phyloP scores from a whole-genome alignment of 2,888 invertebrate species.

The Molorchus minor region DNA sequence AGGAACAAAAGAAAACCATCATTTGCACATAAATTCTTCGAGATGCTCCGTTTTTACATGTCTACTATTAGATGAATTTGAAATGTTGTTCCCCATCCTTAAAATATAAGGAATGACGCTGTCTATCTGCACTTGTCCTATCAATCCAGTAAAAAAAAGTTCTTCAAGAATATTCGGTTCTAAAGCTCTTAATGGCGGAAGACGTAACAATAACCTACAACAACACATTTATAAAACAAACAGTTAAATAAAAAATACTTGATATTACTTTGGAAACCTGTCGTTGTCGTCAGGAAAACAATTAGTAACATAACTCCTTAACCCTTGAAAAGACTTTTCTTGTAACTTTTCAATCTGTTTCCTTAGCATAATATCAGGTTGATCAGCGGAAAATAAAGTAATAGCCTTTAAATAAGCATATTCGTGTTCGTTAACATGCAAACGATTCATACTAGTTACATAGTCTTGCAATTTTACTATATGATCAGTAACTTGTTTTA shows the following conservation, averaged over 20 bases:
- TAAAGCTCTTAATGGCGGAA: slow-evolving; percentile 77
- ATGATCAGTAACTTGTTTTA: slow-evolving; percentile 77
- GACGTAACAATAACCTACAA: slow-evolving; percentile 70
- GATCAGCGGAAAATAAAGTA: slow-evolving; percentile 69
- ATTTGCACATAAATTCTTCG: slow-evolving; percentile 55
- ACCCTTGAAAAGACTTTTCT: slow-evolving; percentile 69
- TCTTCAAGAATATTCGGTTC: slow-evolving; percentile 85
- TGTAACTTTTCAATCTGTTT: slow-evolving; percentile 70
- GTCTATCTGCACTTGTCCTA: slow-evolving; percentile 94
- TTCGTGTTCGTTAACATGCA: slow-evolving; percentile 84
- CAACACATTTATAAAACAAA: slow-evolving; percentile 16
- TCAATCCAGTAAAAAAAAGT: slow-evolving; percentile 89
- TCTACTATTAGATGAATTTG: slow-evolving; percentile 47
- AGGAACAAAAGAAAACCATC: slow-evolving; percentile 37
- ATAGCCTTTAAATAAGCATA: slow-evolving; percentile 89
- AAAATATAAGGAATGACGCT: slow-evolving; percentile 94
- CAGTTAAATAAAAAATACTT: slow-evolving; percentile 5
- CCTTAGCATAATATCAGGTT: slow-evolving; percentile 63
- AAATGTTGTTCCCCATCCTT: slow-evolving; percentile 62
- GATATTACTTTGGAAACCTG: slow-evolving; percentile 65
- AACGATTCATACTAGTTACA: slow-evolving; percentile 75
- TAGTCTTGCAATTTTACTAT: slow-evolving; percentile 86
- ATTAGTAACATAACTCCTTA: slow-evolving; percentile 63
- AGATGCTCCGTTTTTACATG: slow-evolving; percentile 59
- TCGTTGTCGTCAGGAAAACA: slow-evolving; percentile 64